Conservation (phyloP, 2,113 vertebrate species). For the Shinisaurus crocodilurus region DNA sequence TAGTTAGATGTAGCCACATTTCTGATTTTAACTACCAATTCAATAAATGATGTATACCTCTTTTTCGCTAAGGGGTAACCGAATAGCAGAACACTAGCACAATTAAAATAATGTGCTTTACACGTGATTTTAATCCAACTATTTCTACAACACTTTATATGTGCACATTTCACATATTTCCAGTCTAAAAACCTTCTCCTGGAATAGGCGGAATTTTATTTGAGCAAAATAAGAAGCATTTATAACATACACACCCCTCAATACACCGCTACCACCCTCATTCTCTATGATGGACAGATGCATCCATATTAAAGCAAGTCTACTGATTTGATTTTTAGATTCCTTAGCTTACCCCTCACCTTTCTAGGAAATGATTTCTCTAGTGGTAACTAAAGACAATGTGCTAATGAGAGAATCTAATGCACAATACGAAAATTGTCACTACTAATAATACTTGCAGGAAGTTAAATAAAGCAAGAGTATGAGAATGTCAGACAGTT, state of each 20-base stretch:
- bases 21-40: slow-evolving; percentile 65
- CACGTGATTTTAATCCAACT: slow-evolving; percentile 24
- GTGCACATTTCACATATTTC: slow-evolving; percentile 30
- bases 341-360: slow-evolving; percentile 78
- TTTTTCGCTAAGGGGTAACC: slow-evolving; percentile 49
- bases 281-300: slow-evolving; percentile 71
- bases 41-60: slow-evolving; percentile 59
- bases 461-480: slow-evolving; percentile 85
- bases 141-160: slow-evolving; percentile 42
- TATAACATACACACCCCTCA: not conserved
- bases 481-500: slow-evolving; percentile 83
- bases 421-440: slow-evolving; percentile 84
- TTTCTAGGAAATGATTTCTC: slow-evolving; percentile 81
- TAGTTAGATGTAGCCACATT: slow-evolving; percentile 37
- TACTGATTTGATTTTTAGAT: slow-evolving; percentile 80
- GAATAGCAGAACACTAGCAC: slow-evolving; percentile 45
- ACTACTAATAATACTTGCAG: slow-evolving; percentile 85
- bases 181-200: slow-evolving; percentile 53
- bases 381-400: slow-evolving; percentile 83
- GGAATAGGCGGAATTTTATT: slow-evolving; percentile 66
- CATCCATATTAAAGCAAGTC: slow-evolving; percentile 75
- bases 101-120: slow-evolving; percentile 45
- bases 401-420: slow-evolving; percentile 83
- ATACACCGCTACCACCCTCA: not conserved
- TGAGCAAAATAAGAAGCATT: slow-evolving; percentile 56